Base-by-base conservation (phyloP, 2,888 invertebrate genomes). In the Cosmopolites sordidus region DNA sequence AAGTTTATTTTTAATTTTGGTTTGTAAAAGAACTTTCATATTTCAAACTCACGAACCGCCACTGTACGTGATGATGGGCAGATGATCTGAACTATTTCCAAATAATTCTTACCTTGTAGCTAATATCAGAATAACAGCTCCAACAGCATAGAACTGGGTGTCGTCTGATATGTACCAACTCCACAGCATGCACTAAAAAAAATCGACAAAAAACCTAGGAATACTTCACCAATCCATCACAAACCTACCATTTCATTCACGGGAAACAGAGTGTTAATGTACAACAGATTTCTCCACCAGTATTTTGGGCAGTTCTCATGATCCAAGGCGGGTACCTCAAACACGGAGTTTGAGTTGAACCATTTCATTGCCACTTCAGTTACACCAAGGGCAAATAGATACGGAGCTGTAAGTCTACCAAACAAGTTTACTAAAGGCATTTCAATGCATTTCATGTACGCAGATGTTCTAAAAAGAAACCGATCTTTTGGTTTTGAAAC, bases 161-260 rank as follows among this genome's bases (percentile, higher is more conserved):
- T 92, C 91, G 64, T 91, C 89, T 1, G 91, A 87, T 42, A 92
- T 75, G 68, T 92, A 91, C 91, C 91, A 92, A 76, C 90, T 91
- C 91, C 91, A 92, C 29, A 91, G 71, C 91, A 92, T 91, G 70
- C 91, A 92, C 90, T 91, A 76, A 40, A 76, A 76, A 45, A 56
- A 53, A 55, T 43, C 39, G 8, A 48, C 16, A 22, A 22, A 22
- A 22, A 8, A 33, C n/a, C 33, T 33, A 12, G 5, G n/a, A 12
- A 33, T 9, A 22, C 22, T n/a, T n/a, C n/a, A 22, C 8, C 8
- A 33, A 33, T n/a, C 4, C 11, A 12, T 33, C 11, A 33, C 11
- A 43, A 39, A 40, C 56, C 77, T 71, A 89, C 90, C 90, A 90
- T 91, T 74, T 90, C 86, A 17, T 87, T 86, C 8, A 87, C 87